A percentile compares a stretch with the other conserved stretches of the same genome.
phyloP scores from a whole-genome alignment of 2,888 invertebrate genomes.

The Romanomermis culicivorax region DNA sequence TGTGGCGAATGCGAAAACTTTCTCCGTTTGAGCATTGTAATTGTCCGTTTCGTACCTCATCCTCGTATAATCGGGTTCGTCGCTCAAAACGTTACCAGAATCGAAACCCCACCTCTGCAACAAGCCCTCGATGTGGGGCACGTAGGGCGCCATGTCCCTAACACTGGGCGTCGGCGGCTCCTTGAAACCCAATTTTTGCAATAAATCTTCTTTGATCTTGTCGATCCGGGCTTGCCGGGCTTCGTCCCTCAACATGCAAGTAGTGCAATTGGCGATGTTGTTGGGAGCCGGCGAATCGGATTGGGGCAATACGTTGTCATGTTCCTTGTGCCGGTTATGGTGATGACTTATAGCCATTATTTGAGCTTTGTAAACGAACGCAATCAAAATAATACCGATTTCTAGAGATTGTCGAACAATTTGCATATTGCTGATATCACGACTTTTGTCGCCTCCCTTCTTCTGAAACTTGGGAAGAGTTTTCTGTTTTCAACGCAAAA shows the following conservation, averaged over 20 bases:
- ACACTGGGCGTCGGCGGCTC: conserved; percentile 8
- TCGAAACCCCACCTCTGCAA: neutral
- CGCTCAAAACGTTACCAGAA: neutral
- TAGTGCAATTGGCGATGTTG: conserved; percentile 8
- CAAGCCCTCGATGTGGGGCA: neutral
- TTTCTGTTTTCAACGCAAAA: too few relatives aligned
- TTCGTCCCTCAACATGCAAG: conserved; percentile 5
- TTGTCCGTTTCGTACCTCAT: neutral
- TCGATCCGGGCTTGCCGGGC: conserved; percentile 9
- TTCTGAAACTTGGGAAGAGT: too few relatives aligned
- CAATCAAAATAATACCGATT: too few relatives aligned
- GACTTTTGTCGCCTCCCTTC: too few relatives aligned
- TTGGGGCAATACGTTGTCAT: too few relatives aligned
- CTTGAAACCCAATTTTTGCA: conserved; percentile 10
- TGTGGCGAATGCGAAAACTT: conserved; percentile 5
- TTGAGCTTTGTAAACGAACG: too few relatives aligned
- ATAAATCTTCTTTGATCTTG: conserved; percentile 8
- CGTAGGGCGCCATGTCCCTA: neutral
- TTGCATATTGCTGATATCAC: too few relatives aligned
- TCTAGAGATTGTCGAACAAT: too few relatives aligned
- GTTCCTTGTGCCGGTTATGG: too few relatives aligned
- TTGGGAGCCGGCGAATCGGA: too few relatives aligned
- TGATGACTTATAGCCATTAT: too few relatives aligned
- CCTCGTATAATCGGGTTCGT: neutral
- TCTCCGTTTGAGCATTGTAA: conserved; percentile 6